Base-by-base conservation (phyloP, 2,113 vertebrate genomes). In the Planiliza haematocheilus region DNA sequence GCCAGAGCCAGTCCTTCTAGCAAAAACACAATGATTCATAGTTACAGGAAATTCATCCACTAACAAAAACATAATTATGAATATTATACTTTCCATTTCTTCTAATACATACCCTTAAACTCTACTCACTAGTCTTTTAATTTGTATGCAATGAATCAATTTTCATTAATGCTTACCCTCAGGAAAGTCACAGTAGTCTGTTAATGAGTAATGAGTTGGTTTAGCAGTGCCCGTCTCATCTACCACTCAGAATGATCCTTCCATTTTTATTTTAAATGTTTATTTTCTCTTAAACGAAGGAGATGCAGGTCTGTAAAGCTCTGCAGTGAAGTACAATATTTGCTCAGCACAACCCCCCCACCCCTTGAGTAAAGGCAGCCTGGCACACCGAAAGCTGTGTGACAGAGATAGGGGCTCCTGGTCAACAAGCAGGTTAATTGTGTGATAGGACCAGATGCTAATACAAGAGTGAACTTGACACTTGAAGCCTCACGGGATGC, bases 361-460 rank as follows among this genome's bases (percentile, higher is more conserved):
- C 50, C 67, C 52, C 7, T 16, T 41, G 77, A 69, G 61, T 76
- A 65, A 70, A 73, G 50, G 38, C 63, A 50, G 58, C 50, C 61
- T 68, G 81, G 78, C 67, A 30, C 12, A 11, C 52, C 11, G 72
- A 51, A 56, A 46, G 70, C 82, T 82, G 75, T 20, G 68, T 61
- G 50, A 45, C 69, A 53, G 77, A 82, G 87, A 88, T 85, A 80
- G 61, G 55, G n/a, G 74, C 70, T 68, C 42, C 50, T 56, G 83
- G 87, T 89, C 90, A 89, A 91, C 84, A 85, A 62, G 81, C 81
- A 83, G 89, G 89, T 89, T 90, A 91, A 91, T 91, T 87, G 70
- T 74, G 6, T 86, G 81, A 89, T 70, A 70, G 65, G 41, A 73
- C 68, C 79, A 75, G 66, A 79, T 86, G 77, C 70, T 84, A 79